These are phyloP conservation scores for Sinodicranocentrus sp. DNA, from an alignment of 2,888 invertebrate genomes.

Conservation along the genomic window DNA sequence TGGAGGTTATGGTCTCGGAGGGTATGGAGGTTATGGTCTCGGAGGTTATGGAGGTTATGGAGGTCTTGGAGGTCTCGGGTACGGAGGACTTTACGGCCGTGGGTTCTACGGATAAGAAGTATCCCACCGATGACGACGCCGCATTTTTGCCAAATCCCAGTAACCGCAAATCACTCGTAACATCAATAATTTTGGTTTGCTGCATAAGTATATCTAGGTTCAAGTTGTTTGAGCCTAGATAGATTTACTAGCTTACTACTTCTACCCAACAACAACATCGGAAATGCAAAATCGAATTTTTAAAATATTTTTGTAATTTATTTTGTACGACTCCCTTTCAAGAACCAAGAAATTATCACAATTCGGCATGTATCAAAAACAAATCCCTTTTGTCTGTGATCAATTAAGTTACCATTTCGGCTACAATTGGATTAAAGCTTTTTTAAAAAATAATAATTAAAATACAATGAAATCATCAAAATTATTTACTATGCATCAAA, in stretches of 20 bases:
- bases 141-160: slow-evolving; percentile 47
- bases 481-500: no score
- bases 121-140: no score
- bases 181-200: slow-evolving; percentile 27
- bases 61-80: no score
- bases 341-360: neutral
- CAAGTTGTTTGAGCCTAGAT: slow-evolving; percentile 20
- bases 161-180: slow-evolving; percentile 34
- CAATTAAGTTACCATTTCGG: slow-evolving; percentile 61
- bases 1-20: slow-evolving; percentile 49
- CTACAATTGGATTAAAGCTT: slow-evolving; percentile 1
- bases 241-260: slow-evolving; percentile 24
- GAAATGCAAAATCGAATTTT: slow-evolving; percentile 65
- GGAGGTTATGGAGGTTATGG: slow-evolving; percentile 54
- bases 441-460: neutral
- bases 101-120: slow-evolving; percentile 61
- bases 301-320: slow-evolving; percentile 43
- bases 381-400: slow-evolving; percentile 64
- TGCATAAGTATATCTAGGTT: slow-evolving; percentile 28
- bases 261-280: slow-evolving; percentile 63
- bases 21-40: slow-evolving; percentile 18
- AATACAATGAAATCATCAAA: no score
- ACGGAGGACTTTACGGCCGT: slow-evolving; percentile 37
- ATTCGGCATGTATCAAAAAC: slow-evolving; percentile 9
- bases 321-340: slow-evolving; percentile 4